Base-by-base conservation (phyloP, 1,140 invertebrate species). In the Atta texana region DNA sequence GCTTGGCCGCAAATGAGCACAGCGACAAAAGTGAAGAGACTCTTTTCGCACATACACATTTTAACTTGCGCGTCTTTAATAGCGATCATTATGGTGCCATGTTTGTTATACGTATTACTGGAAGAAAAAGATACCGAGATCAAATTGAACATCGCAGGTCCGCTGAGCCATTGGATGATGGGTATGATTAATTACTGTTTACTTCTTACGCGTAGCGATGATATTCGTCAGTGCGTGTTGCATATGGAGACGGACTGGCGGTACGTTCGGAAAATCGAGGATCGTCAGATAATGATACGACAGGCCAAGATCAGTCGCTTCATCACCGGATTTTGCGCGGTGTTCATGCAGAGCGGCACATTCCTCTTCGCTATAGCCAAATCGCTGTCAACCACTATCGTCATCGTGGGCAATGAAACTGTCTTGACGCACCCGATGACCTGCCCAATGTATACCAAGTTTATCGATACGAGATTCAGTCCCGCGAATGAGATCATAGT, bases 241-340 rank as follows among this genome's bases (percentile, higher is more conserved):
- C 88, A 93, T 39, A 72, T 93, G 6, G 90, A 91, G 4, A 44
- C 77, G 10, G 93, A 94, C 74, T 94, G 93, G 93, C 74, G 71
- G 24, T 71, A 55, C 2, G 63, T 91, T 28, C 51, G 21, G 0
- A 34, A 69, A 28, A 1, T 28, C 39, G 31, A 85, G 2, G 82
- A 88, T 51, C 49, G 21, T 49, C 3, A 53, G 7, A 16, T 89
- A 18, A 89, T 89, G 88, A 21, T 80, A 14, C 55, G 59, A 21
- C 66, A 78, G 24, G 87, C 69, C 4, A 74, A 59, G 3, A 81
- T 76, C 16, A 81, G 88, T 14, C 69, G 82, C 5, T 78, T 72
- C 24, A 18, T 90, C 2, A 14, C 51, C 24, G 68, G 34, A 10
- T 64, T 90, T 18, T 86, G 87, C 34, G 77, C 51, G 6, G 3